Evolutionary conservation across 2,797 vertebrate species (phyloP).

Genomic region (Rhinogobio ventralis): DNA sequence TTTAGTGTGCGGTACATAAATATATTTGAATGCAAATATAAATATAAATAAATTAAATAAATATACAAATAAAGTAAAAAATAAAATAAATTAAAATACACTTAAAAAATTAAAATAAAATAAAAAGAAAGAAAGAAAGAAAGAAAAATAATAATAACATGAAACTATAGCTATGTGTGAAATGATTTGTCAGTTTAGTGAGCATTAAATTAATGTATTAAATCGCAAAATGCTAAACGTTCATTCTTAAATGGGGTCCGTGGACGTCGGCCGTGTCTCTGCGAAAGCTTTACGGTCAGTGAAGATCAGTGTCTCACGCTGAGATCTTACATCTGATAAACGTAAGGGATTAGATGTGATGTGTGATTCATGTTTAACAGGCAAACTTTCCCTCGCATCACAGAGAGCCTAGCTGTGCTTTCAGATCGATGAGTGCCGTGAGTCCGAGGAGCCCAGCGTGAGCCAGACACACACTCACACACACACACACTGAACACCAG

Average conservation of each 20-base stretch:
- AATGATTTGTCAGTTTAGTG: not conserved
- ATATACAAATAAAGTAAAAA: no score
- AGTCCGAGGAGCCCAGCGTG: not conserved
- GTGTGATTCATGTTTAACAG: not conserved
- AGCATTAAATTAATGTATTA: no score
- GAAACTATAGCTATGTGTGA: not conserved
- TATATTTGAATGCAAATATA: not conserved
- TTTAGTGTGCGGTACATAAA: not conserved
- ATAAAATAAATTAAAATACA: no score
- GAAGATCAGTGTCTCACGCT: not conserved
- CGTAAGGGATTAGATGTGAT: not conserved
- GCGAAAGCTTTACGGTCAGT: not conserved
- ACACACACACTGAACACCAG: not conserved
- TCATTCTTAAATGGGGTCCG: no score
- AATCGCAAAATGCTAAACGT: not conserved
- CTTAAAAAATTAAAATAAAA: no score
- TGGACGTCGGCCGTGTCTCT: no score
- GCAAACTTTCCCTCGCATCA: not conserved
- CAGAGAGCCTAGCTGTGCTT: not conserved
- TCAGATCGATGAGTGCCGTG: not conserved
- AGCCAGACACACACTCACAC: conserved; percentile 41
- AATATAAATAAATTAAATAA: no score
- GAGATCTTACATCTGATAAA: not conserved
- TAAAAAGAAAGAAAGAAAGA: not conserved
- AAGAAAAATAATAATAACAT: no score